Evolutionary conservation across 2,113 vertebrate species (phyloP).

Genomic region (Cromileptes altivelis): DNA sequence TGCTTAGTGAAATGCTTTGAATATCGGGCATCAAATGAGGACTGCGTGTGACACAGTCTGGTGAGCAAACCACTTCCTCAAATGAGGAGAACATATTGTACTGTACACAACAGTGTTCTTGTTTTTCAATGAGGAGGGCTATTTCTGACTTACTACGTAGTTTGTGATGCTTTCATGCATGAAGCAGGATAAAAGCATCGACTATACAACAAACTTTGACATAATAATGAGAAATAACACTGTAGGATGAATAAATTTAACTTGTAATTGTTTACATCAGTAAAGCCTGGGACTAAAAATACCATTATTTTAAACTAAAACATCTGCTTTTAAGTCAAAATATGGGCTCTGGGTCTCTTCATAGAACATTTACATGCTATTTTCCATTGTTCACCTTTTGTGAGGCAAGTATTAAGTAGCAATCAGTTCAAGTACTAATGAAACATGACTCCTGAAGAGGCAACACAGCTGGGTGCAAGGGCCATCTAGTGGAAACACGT

Average conservation of each 20-base stretch:
- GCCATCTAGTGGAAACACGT: conserved; percentile 83
- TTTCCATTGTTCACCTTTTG: conserved; percentile 5
- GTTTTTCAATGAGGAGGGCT: conserved; percentile 38
- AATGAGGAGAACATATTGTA: conserved; percentile 77
- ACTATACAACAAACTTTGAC: not conserved
- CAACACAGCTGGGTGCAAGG: conserved; percentile 72
- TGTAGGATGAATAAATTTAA: not conserved
- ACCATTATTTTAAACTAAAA: not conserved
- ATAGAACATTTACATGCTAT: conserved; percentile 1
- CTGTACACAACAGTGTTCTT: conserved; percentile 49
- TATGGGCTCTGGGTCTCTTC: not conserved
- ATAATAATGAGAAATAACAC: not conserved
- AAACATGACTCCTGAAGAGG: conserved; percentile 46
- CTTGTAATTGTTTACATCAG: conserved; percentile 1
- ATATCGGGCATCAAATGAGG: conserved; percentile 8
- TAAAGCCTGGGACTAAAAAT: not conserved
- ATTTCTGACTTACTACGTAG: conserved; percentile 33
- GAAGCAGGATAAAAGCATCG: not conserved
- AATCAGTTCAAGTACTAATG: conserved; percentile 59
- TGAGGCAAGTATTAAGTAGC: conserved; percentile 11
- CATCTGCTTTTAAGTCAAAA: not conserved
- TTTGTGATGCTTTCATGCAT: conserved; percentile 11
- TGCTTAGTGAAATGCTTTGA: conserved; percentile 49
- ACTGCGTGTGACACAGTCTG: conserved; percentile 65
- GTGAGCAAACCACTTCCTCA: conserved; percentile 84